Conservation (phyloP, 1,140 invertebrate species). For the Philaenus spumarius region DNA sequence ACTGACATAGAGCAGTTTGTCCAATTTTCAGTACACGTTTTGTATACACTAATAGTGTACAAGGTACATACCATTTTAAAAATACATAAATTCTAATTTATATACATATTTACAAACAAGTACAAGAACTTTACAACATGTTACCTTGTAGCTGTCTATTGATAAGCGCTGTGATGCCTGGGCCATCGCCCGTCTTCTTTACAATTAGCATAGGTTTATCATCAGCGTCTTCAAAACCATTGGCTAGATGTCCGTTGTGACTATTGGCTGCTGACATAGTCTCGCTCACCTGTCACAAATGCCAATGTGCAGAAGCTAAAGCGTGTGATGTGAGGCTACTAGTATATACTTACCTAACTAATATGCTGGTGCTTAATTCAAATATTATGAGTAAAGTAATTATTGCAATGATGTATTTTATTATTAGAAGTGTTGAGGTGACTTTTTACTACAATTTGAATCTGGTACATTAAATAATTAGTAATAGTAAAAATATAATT, state of each 20-base stretch:
- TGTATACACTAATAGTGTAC: no score
- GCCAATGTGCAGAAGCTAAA: not conserved
- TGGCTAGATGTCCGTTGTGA: slow-evolving; percentile 59
- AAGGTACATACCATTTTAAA: no score
- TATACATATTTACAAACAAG: not conserved
- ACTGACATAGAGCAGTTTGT: no score
- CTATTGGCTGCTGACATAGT: slow-evolving; percentile 65
- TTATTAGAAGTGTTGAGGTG: no score
- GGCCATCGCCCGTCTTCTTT: slow-evolving; percentile 64
- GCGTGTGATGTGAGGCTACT: no score
- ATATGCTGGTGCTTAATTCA: not conserved
- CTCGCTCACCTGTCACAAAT: slow-evolving; percentile 57
- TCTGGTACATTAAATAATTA: no score
- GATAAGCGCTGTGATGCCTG: slow-evolving; percentile 65
- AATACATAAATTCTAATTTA: not conserved
- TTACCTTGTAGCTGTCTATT: slow-evolving; percentile 70
- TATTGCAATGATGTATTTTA: no score
- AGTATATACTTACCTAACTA: not conserved
- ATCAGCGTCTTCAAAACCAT: slow-evolving; percentile 49
- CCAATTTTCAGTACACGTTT: no score
- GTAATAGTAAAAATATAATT: no score
- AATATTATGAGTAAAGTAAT: no score
- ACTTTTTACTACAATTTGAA: no score
- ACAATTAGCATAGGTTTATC: slow-evolving; percentile 68
- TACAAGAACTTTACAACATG: slow-evolving; percentile 3